Evolutionary conservation across 2,113 vertebrate genomes (phyloP), one percentile per base, ranked within the genome.

Genomic region (Notothenia coriiceps): DNA sequence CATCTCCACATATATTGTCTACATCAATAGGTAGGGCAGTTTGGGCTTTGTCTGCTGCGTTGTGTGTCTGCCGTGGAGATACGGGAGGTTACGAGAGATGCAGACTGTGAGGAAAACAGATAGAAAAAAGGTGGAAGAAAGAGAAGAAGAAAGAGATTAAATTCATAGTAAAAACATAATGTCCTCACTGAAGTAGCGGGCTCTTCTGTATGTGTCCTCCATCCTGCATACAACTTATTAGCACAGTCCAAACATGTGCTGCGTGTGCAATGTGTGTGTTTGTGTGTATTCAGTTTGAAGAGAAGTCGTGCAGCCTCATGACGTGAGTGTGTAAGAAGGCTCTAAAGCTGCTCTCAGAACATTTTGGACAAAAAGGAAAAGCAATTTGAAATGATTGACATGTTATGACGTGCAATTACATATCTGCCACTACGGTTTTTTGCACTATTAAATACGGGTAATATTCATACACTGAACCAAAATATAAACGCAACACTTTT

Each of bases 1-100:
- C 47, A 67, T 80, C 55, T 77, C 25, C 46, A 25, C n/a, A 67
- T 62, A 40, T 40, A 74, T 81, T 80, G 29, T 80, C 74, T 70
- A 56, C 76, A 82, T 79, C 55, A 57, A 43, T 71, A 68, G 61
- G 46, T 59, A 64, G 66, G 79, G 52, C 67, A 54, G 63, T 62
- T 83, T 56, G 74, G 59, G 49, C 25, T 3, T 5, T 5, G 5
- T 35, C 7, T 10, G 33, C 49, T 51, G 49, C 46, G 3, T 82
- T 83, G 52, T 80, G 43, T 55, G 40, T 54, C n/a, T 29, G 50
- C 51, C 56, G 46, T n/a, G 3, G 29, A 55, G 50, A 70, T 49
- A 14, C 14, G 1, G 43, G 51, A 52, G 77, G 46, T 22, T n/a
- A 17, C 0, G 25, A 35, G 63, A 54, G 47, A 44, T 55, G 43